Evolutionary conservation across 1,140 invertebrate species (phyloP).

Genomic region (Papilio xuthus): DNA sequence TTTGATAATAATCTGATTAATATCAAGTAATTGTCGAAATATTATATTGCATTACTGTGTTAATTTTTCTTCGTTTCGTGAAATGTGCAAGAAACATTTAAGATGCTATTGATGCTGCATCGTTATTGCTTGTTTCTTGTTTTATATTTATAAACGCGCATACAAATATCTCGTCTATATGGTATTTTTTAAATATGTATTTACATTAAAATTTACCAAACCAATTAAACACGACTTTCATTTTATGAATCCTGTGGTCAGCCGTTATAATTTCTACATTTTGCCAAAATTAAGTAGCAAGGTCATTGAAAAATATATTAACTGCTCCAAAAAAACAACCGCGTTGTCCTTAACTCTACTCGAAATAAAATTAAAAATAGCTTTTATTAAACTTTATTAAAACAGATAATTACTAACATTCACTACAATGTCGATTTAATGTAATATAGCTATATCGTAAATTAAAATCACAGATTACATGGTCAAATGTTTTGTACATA

Average conservation of each 20-base stretch:
- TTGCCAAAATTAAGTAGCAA: background rate
- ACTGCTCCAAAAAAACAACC: background rate
- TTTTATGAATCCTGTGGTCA: background rate
- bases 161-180: background rate
- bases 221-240: background rate
- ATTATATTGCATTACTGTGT: background rate
- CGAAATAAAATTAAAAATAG: constrained; percentile 1
- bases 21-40: background rate
- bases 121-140: background rate
- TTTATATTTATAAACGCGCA: background rate
- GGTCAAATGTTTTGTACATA: constrained; percentile 46
- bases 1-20: background rate
- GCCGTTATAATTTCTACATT: background rate
- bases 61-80: background rate
- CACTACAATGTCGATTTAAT: constrained; percentile 34
- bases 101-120: background rate
- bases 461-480: constrained; percentile 64
- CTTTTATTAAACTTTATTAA: constrained; percentile 24
- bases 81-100: no score
- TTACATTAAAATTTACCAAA: background rate
- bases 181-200: background rate
- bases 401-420: constrained; percentile 39
- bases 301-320: background rate
- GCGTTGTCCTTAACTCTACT: background rate
- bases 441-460: constrained; percentile 48